A percentile compares a stretch with the other conserved stretches of the same genome.
Conservation (phyloP, 2,797 vertebrate species). For the Trematomus bernacchii region DNA sequence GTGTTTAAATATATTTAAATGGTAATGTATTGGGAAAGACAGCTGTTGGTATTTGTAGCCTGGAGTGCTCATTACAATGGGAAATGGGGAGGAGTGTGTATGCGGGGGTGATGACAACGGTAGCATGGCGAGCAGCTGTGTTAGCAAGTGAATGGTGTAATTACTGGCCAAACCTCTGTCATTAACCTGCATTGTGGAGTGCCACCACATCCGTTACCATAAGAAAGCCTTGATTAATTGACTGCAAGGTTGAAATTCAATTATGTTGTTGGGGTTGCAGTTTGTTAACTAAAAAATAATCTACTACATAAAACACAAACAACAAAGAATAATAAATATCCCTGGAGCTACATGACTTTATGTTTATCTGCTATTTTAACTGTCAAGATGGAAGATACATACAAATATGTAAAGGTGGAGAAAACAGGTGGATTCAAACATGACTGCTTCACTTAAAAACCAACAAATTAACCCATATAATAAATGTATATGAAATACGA, state of each 20-base stretch:
- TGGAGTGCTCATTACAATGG: slow-evolving; percentile 93
- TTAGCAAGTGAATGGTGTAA: slow-evolving; percentile 98
- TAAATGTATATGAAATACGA: background rate
- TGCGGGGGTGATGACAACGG: slow-evolving; percentile 82
- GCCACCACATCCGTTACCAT: slow-evolving; percentile 95
- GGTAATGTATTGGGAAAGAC: slow-evolving; percentile 81
- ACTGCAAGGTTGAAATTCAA: slow-evolving; percentile 91
- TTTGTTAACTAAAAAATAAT: slow-evolving; percentile 89
- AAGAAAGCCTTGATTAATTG: slow-evolving; percentile 96
- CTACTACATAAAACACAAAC: slow-evolving; percentile 75
- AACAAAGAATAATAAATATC: slow-evolving; percentile 2
- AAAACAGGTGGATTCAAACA: slow-evolving; percentile 35
- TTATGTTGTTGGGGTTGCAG: slow-evolving; percentile 88
- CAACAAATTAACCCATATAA: background rate
- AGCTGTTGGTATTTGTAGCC: slow-evolving; percentile 87
- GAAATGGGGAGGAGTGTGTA: slow-evolving; percentile 86
- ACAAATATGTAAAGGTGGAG: background rate
- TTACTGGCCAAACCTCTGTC: slow-evolving; percentile 89
- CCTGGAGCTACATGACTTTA: background rate
- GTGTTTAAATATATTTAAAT: slow-evolving; percentile 83
- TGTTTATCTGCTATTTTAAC: background rate
- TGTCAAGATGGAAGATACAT: background rate
- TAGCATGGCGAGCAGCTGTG: slow-evolving; percentile 90
- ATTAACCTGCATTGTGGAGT: slow-evolving; percentile 93
- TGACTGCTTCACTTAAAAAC: slow-evolving; percentile 5